Evolutionary conservation across 2,888 invertebrate genomes (phyloP).

Genomic region (Prionchulus punctatus): DNA sequence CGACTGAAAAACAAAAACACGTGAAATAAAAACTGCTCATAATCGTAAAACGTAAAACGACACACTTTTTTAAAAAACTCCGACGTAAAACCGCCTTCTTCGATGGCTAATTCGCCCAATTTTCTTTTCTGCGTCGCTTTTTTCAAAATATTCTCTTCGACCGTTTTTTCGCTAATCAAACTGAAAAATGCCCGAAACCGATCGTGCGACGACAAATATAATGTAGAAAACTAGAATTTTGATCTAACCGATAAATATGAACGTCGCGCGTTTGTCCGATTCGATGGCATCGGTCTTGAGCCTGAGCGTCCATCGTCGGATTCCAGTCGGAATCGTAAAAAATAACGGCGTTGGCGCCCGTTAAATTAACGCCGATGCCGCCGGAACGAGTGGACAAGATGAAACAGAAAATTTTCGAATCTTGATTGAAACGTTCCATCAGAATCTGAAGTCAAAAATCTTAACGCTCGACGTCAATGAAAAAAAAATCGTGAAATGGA

Average conservation of each 20-base stretch:
- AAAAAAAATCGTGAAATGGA: neutral
- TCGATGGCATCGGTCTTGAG: slow-evolving; percentile 69
- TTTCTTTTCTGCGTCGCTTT: slow-evolving; percentile 94
- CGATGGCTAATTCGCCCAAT: slow-evolving; percentile 89
- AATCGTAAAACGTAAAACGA: neutral
- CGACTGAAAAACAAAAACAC: neutral
- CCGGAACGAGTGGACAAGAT: slow-evolving; percentile 93
- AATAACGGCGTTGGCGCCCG: slow-evolving; percentile 95
- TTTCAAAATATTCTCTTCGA: slow-evolving; percentile 96
- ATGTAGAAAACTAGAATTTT: neutral
- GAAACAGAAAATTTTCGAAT: slow-evolving; percentile 83
- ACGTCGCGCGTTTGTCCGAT: slow-evolving; percentile 98
- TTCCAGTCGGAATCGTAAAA: slow-evolving; percentile 99
- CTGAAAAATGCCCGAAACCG: slow-evolving; percentile 38
- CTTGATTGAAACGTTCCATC: slow-evolving; percentile 93
- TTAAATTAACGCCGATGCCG: slow-evolving; percentile 91
- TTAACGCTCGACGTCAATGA: neutral
- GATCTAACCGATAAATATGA: slow-evolving; percentile 62
- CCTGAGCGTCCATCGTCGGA: slow-evolving; percentile 96
- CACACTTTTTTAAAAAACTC: slow-evolving; percentile 67
- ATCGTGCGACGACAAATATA: neutral
- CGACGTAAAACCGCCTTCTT: slow-evolving; percentile 95
- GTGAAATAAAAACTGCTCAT: neutral
- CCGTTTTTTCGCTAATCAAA: slow-evolving; percentile 83
- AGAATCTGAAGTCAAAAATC: slow-evolving; percentile 44